phyloP scores from a whole-genome alignment of 2,797 vertebrate species.

The Petrocephalus sullivani region DNA sequence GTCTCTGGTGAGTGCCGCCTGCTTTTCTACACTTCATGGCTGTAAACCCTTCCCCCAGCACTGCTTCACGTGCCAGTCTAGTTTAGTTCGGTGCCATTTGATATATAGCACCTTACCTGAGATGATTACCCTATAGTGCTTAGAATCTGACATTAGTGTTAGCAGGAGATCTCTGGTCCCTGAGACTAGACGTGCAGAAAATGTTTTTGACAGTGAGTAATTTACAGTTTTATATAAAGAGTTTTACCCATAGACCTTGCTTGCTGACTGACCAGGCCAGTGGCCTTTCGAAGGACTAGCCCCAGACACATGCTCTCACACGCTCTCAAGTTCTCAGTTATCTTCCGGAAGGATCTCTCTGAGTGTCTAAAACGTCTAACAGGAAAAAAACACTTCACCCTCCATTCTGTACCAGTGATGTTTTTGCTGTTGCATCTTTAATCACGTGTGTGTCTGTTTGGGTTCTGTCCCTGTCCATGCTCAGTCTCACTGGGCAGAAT shows the following conservation, averaged over 20 bases:
- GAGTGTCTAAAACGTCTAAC: not conserved
- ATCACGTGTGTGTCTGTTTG: not conserved
- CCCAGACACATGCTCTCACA: not conserved
- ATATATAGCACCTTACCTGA: not conserved
- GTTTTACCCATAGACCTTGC: not conserved
- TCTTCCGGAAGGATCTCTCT: not conserved
- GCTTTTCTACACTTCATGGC: not conserved
- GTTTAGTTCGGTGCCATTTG: not conserved
- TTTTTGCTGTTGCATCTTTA: not conserved
- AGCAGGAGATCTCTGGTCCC: not conserved
- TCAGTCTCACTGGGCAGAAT: not conserved
- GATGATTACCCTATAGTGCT: not conserved
- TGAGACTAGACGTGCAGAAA: not conserved
- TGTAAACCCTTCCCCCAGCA: not conserved
- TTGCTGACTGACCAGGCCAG: not conserved
- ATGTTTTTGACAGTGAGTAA: not conserved
- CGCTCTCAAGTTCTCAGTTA: not conserved
- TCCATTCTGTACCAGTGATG: not conserved
- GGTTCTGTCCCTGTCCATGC: not conserved
- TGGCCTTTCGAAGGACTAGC: not conserved
- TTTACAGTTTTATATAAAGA: not conserved
- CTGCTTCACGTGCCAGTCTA: not conserved
- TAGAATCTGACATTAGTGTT: not conserved
- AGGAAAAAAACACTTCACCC: not conserved
- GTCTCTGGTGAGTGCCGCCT: conserved; percentile 73